Percentiles rank a stretch among this genome's conserved stretches.
These are phyloP conservation scores for Ellobius talpinus DNA, from an alignment of 2,113 vertebrate genomes.

Conservation along the genomic window DNA sequence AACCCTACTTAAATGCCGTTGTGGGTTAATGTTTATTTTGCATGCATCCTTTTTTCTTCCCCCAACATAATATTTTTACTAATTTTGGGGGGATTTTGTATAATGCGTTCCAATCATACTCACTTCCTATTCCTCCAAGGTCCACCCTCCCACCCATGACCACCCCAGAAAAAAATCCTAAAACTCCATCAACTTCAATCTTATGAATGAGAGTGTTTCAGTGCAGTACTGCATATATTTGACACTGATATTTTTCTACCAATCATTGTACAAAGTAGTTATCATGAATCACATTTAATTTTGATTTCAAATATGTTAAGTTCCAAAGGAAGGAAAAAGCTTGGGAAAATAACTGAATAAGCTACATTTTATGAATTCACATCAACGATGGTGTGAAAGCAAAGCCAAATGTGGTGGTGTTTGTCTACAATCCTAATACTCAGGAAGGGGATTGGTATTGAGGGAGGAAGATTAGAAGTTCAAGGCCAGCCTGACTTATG, in stretches of 20 bases:
- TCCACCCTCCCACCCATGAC: too few relatives aligned
- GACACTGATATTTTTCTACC: not conserved
- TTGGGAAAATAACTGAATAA: conserved; percentile 46
- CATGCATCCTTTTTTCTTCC: not conserved
- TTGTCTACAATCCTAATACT: not conserved
- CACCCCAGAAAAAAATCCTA: too few relatives aligned
- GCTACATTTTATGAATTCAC: not conserved
- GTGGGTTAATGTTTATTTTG: not conserved
- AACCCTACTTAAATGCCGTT: not conserved
- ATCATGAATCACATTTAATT: conserved; percentile 39
- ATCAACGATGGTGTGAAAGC: conserved; percentile 37
- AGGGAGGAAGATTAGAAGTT: not conserved
- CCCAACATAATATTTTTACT: too few relatives aligned
- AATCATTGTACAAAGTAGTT: not conserved
- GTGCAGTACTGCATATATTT: not conserved
- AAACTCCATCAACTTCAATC: too few relatives aligned
- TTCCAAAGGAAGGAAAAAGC: conserved; percentile 11
- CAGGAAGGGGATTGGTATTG: not conserved
- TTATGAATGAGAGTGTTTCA: not conserved
- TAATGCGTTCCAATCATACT: too few relatives aligned
- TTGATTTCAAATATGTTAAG: conserved; percentile 12
- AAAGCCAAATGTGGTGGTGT: not conserved
- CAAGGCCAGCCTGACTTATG: too few relatives aligned
- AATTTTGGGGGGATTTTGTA: too few relatives aligned
- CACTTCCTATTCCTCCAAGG: too few relatives aligned